These are phyloP conservation scores for Pheosia tremula DNA, from an alignment of 2,888 invertebrate genomes.

Conservation along the genomic window DNA sequence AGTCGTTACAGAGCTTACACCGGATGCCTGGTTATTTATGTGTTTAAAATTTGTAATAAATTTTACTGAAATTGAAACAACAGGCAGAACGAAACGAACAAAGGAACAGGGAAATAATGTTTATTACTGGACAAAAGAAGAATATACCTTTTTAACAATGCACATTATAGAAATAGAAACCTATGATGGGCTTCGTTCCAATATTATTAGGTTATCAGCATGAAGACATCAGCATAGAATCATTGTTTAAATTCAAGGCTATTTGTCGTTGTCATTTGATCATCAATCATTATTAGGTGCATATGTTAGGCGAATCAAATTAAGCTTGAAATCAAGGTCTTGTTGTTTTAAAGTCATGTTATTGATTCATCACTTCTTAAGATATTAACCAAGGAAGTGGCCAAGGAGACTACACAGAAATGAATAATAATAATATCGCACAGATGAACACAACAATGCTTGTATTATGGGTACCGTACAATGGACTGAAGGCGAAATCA, in stretches of 20 bases:
- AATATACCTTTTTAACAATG: too few species aligned
- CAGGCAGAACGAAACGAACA: too few species aligned
- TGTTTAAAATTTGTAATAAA: too few species aligned
- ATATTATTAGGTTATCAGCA: not conserved
- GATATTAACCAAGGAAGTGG: not conserved
- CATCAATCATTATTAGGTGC: not conserved
- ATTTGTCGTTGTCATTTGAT: not conserved
- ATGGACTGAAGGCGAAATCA: too few species aligned
- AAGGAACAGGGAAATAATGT: too few species aligned
- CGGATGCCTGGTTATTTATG: too few species aligned
- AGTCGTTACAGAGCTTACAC: too few species aligned
- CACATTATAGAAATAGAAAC: not conserved
- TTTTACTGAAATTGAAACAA: too few species aligned
- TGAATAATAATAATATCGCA: not conserved
- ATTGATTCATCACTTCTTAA: not conserved
- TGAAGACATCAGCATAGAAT: not conserved
- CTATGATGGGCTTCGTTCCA: not conserved
- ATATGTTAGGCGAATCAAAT: not conserved
- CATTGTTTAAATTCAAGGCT: conserved; percentile 1
- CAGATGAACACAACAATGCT: not conserved
- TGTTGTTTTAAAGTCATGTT: not conserved
- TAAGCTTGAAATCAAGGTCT: conserved; percentile 2
- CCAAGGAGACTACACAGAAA: not conserved
- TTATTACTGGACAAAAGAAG: too few species aligned
- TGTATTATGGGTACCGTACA: too few species aligned